Evolutionary conservation across 2,113 vertebrate genomes (phyloP).

Genomic region (Cryptoleucopteryx plumbea): DNA sequence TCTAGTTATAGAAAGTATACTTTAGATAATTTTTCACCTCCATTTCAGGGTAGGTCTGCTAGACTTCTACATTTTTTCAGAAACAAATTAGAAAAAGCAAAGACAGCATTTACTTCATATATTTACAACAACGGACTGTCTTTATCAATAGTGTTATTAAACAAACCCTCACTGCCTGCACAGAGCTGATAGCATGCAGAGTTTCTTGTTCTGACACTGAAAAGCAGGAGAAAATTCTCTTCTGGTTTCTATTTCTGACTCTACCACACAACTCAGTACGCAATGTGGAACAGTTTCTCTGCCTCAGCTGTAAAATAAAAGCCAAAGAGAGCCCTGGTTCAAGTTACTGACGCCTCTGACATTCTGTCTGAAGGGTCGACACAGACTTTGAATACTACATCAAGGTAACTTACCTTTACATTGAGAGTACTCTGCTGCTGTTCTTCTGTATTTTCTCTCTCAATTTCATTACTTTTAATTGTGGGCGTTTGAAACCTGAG

Average conservation of each 20-base stretch:
- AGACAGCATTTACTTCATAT: background rate
- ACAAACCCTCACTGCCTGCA: background rate
- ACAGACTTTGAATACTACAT: background rate
- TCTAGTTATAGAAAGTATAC: background rate
- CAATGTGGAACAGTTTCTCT: background rate
- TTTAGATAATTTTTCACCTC: background rate
- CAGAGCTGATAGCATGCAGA: accelerated
- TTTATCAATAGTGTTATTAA: background rate
- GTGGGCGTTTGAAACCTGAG: background rate
- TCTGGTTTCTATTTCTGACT: background rate
- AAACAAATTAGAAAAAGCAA: background rate
- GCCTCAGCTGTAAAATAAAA: background rate
- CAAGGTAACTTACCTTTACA: background rate
- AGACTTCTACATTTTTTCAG: background rate
- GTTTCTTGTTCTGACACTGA: background rate
- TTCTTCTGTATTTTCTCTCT: background rate
- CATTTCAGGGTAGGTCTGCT: background rate
- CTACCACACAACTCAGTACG: too few species aligned
- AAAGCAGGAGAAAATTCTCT: background rate
- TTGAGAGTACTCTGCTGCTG: background rate
- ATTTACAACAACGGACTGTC: background rate
- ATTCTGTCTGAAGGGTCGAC: accelerated
- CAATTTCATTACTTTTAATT: background rate
- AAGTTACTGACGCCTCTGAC: background rate
- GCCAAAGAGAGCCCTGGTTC: background rate